Evolutionary conservation across 2,113 vertebrate species (phyloP), one percentile per base, ranked within the genome.

Genomic region (Nerophis ophidion): DNA sequence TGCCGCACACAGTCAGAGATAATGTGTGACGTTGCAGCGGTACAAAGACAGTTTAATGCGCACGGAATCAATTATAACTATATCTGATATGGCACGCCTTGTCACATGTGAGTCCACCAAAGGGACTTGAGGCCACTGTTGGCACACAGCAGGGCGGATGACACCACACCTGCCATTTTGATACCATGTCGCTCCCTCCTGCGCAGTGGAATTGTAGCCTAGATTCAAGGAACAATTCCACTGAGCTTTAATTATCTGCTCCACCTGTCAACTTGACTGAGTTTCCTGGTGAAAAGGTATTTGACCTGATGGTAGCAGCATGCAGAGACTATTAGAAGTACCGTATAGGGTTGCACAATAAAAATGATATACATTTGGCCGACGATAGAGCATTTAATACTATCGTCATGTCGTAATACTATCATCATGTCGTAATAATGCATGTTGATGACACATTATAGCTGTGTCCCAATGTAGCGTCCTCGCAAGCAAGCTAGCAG

Each of bases 221-320:
- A 65, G 70, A 79, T 79, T 76, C 68, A 65, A 65, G 62, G 71
- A 72, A 76, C 65, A 71, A 68, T 73, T 65, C 72, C 66, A 56
- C 54, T 26, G 71, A 80, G 74, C 65, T 80, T 80, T 81, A 84
- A 84, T 81, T 76, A 84, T 75, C 57, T 64, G 61, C 69, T 66
- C 62, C 19, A 55, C 65, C 61, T 70, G 80, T 80, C 78, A 68
- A 45, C 59, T 53, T 54, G 66, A 77, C 70, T 75, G 48, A 66
- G 59, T 69, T 71, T 70, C 36, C 53, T 60, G 50, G 44, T 71
- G 67, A 76, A 65, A 65, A 66, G 51, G 63, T 50, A 58, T 74
- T 76, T 78, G 77, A 82, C 77, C 73, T 33, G 1, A 48, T 56
- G 58, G 58, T 70, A 60, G 68, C 14, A 19, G 60, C 44, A 19